phyloP scores from a whole-genome alignment of 2,888 invertebrate species.

The Caenorhabditis wallacei region DNA sequence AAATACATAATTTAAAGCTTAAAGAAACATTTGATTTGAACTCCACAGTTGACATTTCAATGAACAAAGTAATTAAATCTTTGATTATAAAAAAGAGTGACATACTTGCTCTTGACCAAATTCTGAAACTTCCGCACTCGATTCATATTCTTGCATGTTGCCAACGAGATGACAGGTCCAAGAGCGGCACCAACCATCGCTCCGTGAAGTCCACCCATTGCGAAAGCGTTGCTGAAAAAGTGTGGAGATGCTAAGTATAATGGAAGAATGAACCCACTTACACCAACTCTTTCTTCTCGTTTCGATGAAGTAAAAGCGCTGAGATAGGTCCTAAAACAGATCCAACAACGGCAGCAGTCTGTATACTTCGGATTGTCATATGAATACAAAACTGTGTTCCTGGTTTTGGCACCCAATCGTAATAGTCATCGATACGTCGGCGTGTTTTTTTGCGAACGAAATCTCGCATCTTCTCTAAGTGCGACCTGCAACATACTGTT shows the following conservation, averaged over 20 bases:
- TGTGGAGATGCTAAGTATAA: no score
- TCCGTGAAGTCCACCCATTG: conserved; percentile 72
- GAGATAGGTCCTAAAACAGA: conserved; percentile 72
- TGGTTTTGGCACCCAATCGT: conserved; percentile 73
- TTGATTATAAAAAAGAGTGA: no score
- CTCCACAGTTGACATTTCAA: no score
- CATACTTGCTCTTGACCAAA: conserved; percentile 61
- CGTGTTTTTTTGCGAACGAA: conserved; percentile 52
- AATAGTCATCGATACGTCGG: conserved; percentile 62
- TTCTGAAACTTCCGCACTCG: conserved; percentile 56
- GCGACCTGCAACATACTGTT: conserved; percentile 26
- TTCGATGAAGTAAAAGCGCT: conserved; percentile 57
- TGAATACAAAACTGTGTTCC: conserved; percentile 78
- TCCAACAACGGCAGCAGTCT: conserved; percentile 75
- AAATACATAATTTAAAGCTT: no score
- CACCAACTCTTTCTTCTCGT: conserved; percentile 61
- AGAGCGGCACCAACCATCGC: conserved; percentile 73
- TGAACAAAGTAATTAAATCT: no score
- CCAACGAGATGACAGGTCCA: conserved; percentile 75
- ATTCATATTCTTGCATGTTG: conserved; percentile 74
- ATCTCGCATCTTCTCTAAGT: conserved; percentile 53
- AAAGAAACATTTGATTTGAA: no score
- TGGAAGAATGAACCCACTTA: no score
- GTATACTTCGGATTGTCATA: conserved; percentile 76
- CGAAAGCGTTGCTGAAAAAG: conserved; percentile 67